Base-by-base conservation (phyloP, 2,888 invertebrate species). In the Anorthoa munda region DNA sequence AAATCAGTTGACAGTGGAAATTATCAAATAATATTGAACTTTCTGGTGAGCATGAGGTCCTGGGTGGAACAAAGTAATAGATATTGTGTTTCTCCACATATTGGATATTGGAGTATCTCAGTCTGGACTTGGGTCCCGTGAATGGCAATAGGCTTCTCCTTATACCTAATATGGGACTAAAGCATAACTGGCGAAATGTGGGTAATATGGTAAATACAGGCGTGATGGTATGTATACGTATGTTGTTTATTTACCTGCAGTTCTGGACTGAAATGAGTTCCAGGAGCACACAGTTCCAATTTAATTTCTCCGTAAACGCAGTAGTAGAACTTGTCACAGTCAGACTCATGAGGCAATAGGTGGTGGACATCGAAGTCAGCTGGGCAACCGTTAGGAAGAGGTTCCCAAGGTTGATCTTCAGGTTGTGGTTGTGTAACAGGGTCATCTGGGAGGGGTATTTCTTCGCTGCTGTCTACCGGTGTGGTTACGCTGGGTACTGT, bases 361-460 rank as follows among this genome's bases (percentile, higher is more conserved):
- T 72, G 66, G n/a, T 87, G 79, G 7, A 86, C 60, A 18, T 79
- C 26, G 23, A 77, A 87, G 61, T 90, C 83, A 11, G 83, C 78
- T 9, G 90, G 90, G 61, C 90, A 90, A 0, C 89, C 89, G 65
- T 89, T 90, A 2, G 85, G 86, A 0, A 76, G 70, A 1, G 61
- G 23, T 0, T 31, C 77, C 18, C 66, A 72, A 2, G 60, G 63
- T 23, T n/a, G 53, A 17, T 18, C 17, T 23, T 56, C 26, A 15
- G 17, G 17, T 17, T 58, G 26, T 2, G 26, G 1, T 18, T 39
- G 12, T 18, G 39, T 39, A 39, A 18, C n/a, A 3, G 58, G 18
- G 12, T 58, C 58, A n/a, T 11, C 31, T 11, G 60, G 60, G 17
- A 45, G 21, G 4, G 15, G 15, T 4, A 60, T 21, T 45, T 60